Evolutionary conservation across 1,140 invertebrate genomes (phyloP), one percentile per base, ranked within the genome.

Genomic region (Drosophila ercepeae): DNA sequence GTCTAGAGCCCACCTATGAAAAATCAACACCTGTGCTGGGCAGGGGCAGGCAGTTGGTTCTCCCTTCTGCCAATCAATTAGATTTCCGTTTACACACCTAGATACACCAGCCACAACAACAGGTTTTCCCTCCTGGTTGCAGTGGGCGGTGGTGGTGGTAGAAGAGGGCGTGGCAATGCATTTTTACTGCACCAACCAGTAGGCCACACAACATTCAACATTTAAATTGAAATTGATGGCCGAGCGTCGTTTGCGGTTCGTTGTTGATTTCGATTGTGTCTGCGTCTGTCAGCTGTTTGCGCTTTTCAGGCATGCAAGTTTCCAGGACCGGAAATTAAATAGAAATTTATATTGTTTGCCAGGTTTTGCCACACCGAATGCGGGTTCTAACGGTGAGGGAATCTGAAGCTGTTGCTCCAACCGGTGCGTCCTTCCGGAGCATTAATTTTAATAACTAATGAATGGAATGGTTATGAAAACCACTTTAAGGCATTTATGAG

Each of bases 141-240:
- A 4, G 34, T 36, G 34, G 34, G 3, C 3, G 8, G 32, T n/a
- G 25, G 27, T 36, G 14, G 21, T 39, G 53, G 0, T 21, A 42
- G 11, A 3, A 16, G 19, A 23, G 39, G 61, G 64, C 68, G 68
- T 64, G 45, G 53, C 53, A 46, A 18, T 57, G 68, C 60, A 65
- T 49, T 52, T 19, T 21, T n/a, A n/a, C 13, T 13, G 42, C 48
- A 32, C 74, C 74, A 58, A 57, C 68, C 63, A 50, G 52, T 75
- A 60, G 65, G 81, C 82, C 64, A 82, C 77, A 75, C 29, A 68
- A 75, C 78, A 75, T 86, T 73, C 69, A 73, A 63, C 69, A 36
- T 54, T 84, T 79, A 86, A 86, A 86, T 86, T 86, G 81, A 86
- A 88, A 86, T 86, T 86, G 81, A 86, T 86, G 76, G 82, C 57